Evolutionary conservation across 2,888 invertebrate species (phyloP).

Genomic region (Ypsolopha scabrella): DNA sequence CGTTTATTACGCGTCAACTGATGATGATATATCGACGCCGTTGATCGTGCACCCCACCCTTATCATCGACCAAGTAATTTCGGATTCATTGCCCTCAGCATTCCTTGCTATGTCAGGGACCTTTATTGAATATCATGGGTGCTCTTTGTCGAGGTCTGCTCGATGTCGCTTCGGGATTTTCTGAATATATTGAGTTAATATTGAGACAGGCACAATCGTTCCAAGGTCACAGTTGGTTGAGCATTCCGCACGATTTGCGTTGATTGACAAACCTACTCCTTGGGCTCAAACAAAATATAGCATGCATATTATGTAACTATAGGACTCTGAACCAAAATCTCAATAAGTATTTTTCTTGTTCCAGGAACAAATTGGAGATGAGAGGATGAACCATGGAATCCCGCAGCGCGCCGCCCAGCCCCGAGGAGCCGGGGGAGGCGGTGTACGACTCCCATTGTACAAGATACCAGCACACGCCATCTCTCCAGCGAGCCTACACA

Average conservation of each 20-base stretch:
- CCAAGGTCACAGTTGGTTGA: too few species aligned
- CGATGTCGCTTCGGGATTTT: slow-evolving; percentile 5
- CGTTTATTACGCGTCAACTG: slow-evolving; percentile 60
- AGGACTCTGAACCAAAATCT: too few species aligned
- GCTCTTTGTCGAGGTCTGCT: not conserved
- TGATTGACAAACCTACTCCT: too few species aligned
- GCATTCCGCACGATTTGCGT: too few species aligned
- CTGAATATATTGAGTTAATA: not conserved
- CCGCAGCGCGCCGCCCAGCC: slow-evolving; percentile 70
- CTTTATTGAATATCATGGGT: slow-evolving; percentile 4
- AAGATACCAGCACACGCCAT: slow-evolving; percentile 72
- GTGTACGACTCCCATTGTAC: slow-evolving; percentile 83
- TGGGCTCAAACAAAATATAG: too few species aligned
- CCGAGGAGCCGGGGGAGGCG: slow-evolving; percentile 69
- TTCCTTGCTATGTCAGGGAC: not conserved
- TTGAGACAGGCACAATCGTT: too few species aligned
- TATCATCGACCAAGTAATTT: slow-evolving; percentile 61
- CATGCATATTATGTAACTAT: too few species aligned
- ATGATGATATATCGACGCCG: slow-evolving; percentile 68
- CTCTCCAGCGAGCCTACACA: slow-evolving; percentile 56
- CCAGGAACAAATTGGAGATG: slow-evolving; percentile 49
- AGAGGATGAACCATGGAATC: slow-evolving; percentile 69
- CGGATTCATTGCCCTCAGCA: slow-evolving; percentile 60
- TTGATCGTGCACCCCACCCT: slow-evolving; percentile 67
- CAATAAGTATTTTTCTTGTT: slow-evolving; percentile 23